Evolutionary conservation across 2,888 invertebrate species (phyloP).

Genomic region (Drosophila paramelanica): DNA sequence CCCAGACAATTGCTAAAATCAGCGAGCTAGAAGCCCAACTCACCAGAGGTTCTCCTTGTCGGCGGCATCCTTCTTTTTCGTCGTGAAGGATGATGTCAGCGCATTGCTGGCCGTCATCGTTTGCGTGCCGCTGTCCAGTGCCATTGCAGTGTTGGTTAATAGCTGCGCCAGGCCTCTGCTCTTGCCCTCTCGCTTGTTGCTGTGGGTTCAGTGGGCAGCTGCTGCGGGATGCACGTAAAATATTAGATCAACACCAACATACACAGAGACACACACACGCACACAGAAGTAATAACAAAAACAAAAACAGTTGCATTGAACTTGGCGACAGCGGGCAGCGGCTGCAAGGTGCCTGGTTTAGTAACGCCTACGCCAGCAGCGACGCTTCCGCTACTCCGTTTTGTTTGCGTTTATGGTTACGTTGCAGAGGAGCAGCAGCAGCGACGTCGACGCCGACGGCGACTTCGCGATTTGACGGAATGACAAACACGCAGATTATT

Average conservation of each 20-base stretch:
- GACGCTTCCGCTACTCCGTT: conserved; percentile 38
- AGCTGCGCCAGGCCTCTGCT: conserved; percentile 34
- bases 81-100: conserved; percentile 83
- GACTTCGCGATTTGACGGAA: conserved; percentile 22
- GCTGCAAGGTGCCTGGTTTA: conserved; percentile 39
- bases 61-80: conserved; percentile 83
- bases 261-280: conserved; percentile 10
- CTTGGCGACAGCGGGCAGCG: conserved; percentile 18
- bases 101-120: conserved; percentile 82
- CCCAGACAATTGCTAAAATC: background rate
- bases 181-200: conserved; percentile 21
- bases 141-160: conserved; percentile 62
- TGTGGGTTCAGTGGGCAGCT: conserved; percentile 27
- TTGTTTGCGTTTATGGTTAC: conserved; percentile 35
- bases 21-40: conserved; percentile 40
- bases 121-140: conserved; percentile 83
- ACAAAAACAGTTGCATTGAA: conserved; percentile 31
- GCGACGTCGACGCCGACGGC: conserved; percentile 9
- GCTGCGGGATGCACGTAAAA: conserved; percentile 42
- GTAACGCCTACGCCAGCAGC: conserved; percentile 29
- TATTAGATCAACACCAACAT: conserved; percentile 25
- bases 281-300: conserved; percentile 29
- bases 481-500: conserved; percentile 51
- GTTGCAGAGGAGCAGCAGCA: conserved; percentile 24
- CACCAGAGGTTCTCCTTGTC: conserved; percentile 84